These are phyloP conservation scores for Cliona cf. orientalis DNA, from an alignment of 37 sponge, comb jelly and placozoan species.

Conservation along the genomic window DNA sequence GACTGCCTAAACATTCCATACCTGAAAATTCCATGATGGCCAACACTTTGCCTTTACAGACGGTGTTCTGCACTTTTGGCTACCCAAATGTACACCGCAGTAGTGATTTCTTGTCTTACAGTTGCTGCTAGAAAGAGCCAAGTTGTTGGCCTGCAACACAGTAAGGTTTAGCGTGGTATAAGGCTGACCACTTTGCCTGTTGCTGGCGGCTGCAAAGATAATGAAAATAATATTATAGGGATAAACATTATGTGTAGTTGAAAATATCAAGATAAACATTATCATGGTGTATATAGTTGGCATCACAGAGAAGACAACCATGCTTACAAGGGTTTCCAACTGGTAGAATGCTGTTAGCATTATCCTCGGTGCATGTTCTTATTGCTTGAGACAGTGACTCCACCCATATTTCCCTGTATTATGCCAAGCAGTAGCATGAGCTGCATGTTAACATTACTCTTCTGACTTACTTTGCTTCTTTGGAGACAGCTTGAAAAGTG, in stretches of 20 bases:
- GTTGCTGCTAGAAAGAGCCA: not conserved
- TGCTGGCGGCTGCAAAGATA: not conserved
- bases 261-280: too few relatives aligned
- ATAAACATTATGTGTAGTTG: too few relatives aligned
- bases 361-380: conserved; percentile 4
- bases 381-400: conserved; percentile 30
- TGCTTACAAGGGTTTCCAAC: conserved; percentile 18
- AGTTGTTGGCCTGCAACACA: conserved; percentile 14
- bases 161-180: conserved; percentile 24
- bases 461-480: conserved; percentile 45
- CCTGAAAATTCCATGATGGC: conserved; percentile 49
- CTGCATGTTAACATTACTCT: not conserved
- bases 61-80: conserved; percentile 24
- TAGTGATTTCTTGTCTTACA: conserved; percentile 13
- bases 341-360: conserved; percentile 10
- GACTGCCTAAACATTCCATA: not conserved
- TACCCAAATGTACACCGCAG: conserved; percentile 24
- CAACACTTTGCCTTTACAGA: conserved; percentile 16
- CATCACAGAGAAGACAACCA: too few relatives aligned
- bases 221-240: too few relatives aligned
- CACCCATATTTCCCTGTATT: conserved; percentile 39
- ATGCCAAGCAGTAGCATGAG: not conserved
- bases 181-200: not conserved
- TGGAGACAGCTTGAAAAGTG: conserved; percentile 32
- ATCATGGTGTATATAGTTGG: too few relatives aligned